Percentiles rank a stretch among this genome's conserved stretches.
phyloP scores from a whole-genome alignment of 2,113 vertebrate species.

The Montifringilla adamsi region DNA sequence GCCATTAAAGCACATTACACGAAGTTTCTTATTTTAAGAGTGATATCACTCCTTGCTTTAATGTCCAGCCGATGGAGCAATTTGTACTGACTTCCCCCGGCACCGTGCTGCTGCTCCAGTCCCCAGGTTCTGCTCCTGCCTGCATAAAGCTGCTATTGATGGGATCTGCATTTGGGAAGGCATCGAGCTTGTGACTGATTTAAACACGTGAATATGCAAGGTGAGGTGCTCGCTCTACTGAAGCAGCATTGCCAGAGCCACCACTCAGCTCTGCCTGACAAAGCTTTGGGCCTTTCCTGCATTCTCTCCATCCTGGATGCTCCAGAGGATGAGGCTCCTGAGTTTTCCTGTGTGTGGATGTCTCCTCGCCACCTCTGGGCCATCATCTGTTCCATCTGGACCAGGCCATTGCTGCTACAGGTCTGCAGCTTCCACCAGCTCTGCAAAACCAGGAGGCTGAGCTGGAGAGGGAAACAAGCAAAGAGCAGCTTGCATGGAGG shows the following conservation, averaged over 20 bases:
- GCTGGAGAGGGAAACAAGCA: neutral
- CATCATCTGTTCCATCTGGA: neutral
- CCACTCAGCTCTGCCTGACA: neutral
- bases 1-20: constrained; percentile 80
- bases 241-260: neutral
- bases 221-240: neutral
- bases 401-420: neutral
- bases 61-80: constrained; percentile 74
- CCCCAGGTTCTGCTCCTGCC: constrained; percentile 64
- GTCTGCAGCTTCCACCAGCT: neutral
- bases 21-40: constrained; percentile 80
- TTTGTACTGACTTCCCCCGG: constrained; percentile 76
- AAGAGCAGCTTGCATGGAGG: neutral
- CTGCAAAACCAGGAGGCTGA: neutral
- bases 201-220: constrained; percentile 1
- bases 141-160: constrained; percentile 73
- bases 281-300: neutral
- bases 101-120: constrained; percentile 62
- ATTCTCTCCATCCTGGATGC: neutral
- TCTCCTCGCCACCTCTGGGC: neutral
- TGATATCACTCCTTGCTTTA: constrained; percentile 75
- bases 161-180: constrained; percentile 14
- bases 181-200: constrained; percentile 11
- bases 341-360: neutral
- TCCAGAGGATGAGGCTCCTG: neutral